Evolutionary conservation across 2,797 vertebrate genomes (phyloP).

Genomic region (Taenioides sp.): DNA sequence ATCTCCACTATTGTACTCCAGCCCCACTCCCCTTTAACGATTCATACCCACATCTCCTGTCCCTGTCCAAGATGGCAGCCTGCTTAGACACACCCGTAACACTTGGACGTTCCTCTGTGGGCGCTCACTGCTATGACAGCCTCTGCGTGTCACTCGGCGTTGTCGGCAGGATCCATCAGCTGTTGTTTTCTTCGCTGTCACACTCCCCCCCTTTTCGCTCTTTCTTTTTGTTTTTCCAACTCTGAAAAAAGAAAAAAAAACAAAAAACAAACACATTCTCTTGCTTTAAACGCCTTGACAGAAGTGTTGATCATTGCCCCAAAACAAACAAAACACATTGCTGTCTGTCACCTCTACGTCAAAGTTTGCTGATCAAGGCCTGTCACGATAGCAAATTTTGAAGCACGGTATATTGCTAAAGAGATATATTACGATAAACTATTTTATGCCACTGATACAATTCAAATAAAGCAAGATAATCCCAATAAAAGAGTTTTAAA

Average conservation of each 20-base stretch:
- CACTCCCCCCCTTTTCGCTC: background rate
- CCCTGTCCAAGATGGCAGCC: background rate
- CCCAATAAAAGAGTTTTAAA: no score
- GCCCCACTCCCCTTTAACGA: no score
- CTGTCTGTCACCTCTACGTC: constrained; percentile 51
- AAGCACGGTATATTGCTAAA: no score
- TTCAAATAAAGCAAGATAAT: no score
- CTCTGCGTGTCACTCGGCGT: constrained; percentile 30
- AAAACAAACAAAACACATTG: constrained; percentile 46
- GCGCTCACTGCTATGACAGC: background rate
- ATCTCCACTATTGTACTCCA: background rate
- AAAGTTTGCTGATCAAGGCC: constrained; percentile 38
- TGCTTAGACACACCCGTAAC: background rate
- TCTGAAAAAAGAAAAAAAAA: constrained; percentile 17
- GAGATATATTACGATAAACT: no score
- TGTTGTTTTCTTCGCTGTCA: constrained; percentile 28
- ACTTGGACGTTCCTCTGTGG: background rate
- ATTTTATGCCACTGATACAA: no score
- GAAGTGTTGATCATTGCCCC: constrained; percentile 27
- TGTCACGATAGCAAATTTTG: no score
- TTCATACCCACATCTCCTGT: background rate
- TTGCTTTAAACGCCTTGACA: constrained; percentile 24
- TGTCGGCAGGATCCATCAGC: constrained; percentile 34
- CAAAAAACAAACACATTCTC: no score
- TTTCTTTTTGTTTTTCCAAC: background rate